Percentiles rank a stretch among this genome's conserved stretches.
Conservation (phyloP, 2,113 vertebrate genomes). For the Bungarus multicinctus region DNA sequence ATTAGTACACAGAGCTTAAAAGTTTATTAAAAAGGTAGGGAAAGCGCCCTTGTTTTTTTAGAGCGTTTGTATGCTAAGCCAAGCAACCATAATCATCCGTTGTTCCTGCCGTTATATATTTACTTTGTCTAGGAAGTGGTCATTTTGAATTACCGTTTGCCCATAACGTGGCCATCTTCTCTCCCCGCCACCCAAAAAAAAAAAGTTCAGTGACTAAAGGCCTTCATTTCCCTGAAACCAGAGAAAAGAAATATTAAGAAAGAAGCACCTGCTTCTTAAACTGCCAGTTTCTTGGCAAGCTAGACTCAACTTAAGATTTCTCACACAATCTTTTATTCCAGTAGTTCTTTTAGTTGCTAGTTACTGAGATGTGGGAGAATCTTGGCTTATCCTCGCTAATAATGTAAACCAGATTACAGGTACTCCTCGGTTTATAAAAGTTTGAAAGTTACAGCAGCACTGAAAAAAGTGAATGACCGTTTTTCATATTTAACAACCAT, state of each 20-base stretch:
- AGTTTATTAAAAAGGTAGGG: not conserved
- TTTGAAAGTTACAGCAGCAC: not conserved
- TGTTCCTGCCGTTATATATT: not conserved
- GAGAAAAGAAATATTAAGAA: not conserved
- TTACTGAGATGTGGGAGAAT: not conserved
- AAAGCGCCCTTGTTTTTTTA: not conserved
- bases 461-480: not conserved
- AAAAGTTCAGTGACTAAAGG: not conserved
- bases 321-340: not conserved
- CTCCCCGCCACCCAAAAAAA: not conserved
- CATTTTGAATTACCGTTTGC: not conserved
- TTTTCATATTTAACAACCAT: not conserved
- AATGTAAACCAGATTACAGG: not conserved
- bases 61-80: not conserved
- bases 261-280: not conserved
- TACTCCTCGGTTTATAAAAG: not conserved
- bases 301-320: not conserved
- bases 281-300: not conserved
- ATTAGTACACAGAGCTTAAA: not conserved
- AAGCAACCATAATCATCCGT: not conserved
- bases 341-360: not conserved
- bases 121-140: not conserved
- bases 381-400: not conserved
- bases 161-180: not conserved
- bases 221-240: not conserved